phyloP scores from a whole-genome alignment of 2,888 invertebrate genomes.

The Augiades crinisus region DNA sequence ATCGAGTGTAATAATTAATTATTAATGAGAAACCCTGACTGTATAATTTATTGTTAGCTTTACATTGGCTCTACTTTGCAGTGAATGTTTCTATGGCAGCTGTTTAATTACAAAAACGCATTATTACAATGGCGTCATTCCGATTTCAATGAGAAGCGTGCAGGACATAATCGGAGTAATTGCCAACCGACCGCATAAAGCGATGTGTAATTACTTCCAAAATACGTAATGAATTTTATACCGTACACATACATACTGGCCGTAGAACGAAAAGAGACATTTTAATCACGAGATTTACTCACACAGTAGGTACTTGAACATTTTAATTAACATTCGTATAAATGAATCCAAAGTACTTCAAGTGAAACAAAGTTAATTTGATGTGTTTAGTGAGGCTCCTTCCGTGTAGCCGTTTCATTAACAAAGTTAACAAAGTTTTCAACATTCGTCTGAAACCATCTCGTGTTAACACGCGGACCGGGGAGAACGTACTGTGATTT shows the following conservation, averaged over 20 bases:
- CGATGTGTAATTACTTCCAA: conserved; percentile 23
- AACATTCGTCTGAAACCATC: conserved; percentile 6
- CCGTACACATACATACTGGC: neutral
- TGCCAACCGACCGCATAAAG: conserved; percentile 28
- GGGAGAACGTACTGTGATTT: conserved; percentile 5
- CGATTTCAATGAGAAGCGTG: conserved; percentile 26
- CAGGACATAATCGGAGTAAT: conserved; percentile 29
- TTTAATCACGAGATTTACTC: conserved; percentile 9
- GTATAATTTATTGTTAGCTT: too few relatives aligned
- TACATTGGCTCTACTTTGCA: neutral
- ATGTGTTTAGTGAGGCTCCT: conserved; percentile 6
- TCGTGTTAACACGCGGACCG: neutral
- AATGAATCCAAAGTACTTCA: conserved; percentile 14
- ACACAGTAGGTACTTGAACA: neutral
- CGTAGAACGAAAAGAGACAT: conserved; percentile 6
- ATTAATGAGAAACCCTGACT: too few relatives aligned
- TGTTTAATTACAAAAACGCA: conserved; percentile 36
- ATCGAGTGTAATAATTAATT: too few relatives aligned
- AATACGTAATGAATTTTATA: conserved; percentile 20
- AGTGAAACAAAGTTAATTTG: conserved; percentile 16
- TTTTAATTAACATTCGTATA: conserved; percentile 17
- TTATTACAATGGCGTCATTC: conserved; percentile 37
- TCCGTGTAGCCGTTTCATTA: conserved; percentile 7
- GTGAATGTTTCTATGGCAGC: conserved; percentile 14
- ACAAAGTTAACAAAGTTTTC: conserved; percentile 9